These are phyloP conservation scores for Geopemphigus sp. DNA, from an alignment of 1,140 invertebrate genomes.

Conservation along the genomic window DNA sequence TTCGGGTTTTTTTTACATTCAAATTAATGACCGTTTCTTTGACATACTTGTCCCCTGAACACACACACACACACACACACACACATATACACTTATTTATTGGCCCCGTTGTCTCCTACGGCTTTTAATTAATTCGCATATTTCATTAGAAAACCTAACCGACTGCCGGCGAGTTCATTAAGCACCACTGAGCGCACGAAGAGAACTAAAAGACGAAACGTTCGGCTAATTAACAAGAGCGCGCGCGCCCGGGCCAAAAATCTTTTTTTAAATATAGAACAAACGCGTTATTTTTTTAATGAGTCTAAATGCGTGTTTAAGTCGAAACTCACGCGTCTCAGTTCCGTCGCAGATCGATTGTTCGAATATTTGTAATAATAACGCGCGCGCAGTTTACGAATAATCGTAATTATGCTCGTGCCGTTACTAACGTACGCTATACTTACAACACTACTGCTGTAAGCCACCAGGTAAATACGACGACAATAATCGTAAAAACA, in stretches of 20 bases:
- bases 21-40: conserved; percentile 47
- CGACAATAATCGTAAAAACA: conserved; percentile 11
- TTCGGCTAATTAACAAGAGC: conserved; percentile 42
- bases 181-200: not conserved
- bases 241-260: conserved; percentile 19
- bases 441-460: too few relatives aligned
- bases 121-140: conserved; percentile 47
- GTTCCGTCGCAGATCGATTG: too few relatives aligned
- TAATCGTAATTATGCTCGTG: too few relatives aligned
- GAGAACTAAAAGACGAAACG: not conserved
- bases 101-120: conserved; percentile 35
- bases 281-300: conserved; percentile 4
- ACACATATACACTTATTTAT: not conserved
- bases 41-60: conserved; percentile 16
- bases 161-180: conserved; percentile 30
- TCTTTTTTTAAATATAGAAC: conserved; percentile 36
- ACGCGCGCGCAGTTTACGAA: too few relatives aligned
- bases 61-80: too few relatives aligned
- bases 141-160: conserved; percentile 44
- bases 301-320: not conserved
- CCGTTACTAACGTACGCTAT: too few relatives aligned
- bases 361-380: too few relatives aligned
- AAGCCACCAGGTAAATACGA: too few relatives aligned
- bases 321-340: not conserved
- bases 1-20: conserved; percentile 50